Evolutionary conservation across 35 echinoderm and acorn worm genomes (phyloP).

Genomic region (Apostichopus californicus): DNA sequence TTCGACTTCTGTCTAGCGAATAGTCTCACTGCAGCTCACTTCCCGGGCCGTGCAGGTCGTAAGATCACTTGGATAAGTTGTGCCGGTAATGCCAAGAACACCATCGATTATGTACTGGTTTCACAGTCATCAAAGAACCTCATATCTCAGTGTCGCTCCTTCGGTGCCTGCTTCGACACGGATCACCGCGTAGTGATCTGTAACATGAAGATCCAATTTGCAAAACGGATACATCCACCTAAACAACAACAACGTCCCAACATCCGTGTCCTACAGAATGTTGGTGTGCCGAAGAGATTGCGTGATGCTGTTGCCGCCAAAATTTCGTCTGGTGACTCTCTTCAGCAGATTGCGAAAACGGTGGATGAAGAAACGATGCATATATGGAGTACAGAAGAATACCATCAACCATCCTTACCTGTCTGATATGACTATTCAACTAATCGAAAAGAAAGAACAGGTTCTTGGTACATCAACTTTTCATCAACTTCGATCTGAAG

Average conservation of each 20-base stretch:
- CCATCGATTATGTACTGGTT: background rate
- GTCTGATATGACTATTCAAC: background rate
- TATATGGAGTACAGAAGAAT: background rate
- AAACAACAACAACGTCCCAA: background rate
- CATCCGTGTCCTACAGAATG: constrained; percentile 3
- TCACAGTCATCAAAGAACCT: background rate
- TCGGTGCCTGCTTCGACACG: background rate
- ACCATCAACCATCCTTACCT: background rate
- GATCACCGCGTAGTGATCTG: background rate
- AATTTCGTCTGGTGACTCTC: background rate
- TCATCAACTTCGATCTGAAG: background rate
- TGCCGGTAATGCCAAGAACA: background rate
- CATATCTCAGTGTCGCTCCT: background rate
- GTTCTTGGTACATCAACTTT: background rate
- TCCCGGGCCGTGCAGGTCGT: background rate
- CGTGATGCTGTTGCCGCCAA: background rate
- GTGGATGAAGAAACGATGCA: no score
- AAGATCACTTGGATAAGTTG: background rate
- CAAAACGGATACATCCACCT: background rate
- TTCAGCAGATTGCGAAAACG: constrained; percentile 1
- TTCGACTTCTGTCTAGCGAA: background rate
- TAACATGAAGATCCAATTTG: constrained; percentile 1
- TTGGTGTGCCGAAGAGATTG: constrained; percentile 5
- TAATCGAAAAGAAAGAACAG: background rate
- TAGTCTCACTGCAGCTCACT: constrained; percentile 6